These are phyloP conservation scores for Drosophila oshimai DNA, from an alignment of 1,140 invertebrate species.

Conservation along the genomic window DNA sequence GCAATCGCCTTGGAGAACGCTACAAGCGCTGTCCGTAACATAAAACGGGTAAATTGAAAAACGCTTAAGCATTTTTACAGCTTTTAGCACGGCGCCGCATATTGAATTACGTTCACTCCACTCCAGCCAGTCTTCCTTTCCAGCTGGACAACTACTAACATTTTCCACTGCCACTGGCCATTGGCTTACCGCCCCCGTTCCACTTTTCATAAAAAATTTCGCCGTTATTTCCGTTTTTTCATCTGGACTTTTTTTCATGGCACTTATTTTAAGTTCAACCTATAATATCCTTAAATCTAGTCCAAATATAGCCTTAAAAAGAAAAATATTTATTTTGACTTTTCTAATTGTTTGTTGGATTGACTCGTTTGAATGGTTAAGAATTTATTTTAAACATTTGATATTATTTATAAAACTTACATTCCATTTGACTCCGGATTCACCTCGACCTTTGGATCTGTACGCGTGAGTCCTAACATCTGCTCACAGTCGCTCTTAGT, in stretches of 20 bases:
- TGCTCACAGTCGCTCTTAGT: no score
- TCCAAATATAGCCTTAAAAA: no score
- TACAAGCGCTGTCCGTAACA: constrained; percentile 41
- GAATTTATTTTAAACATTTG: no score
- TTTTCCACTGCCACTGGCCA: constrained; percentile 19
- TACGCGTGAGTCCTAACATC: no score
- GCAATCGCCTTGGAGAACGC: constrained; percentile 50
- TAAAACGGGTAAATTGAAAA: constrained; percentile 77
- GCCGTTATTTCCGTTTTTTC: background rate
- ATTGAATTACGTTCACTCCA: constrained; percentile 67
- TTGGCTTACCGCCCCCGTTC: background rate
- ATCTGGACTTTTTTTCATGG: constrained; percentile 33
- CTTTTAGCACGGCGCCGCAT: constrained; percentile 75
- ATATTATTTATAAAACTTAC: no score
- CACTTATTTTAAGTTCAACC: constrained; percentile 56
- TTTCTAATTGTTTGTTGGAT: no score
- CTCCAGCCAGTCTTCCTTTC: background rate
- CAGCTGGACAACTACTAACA: constrained; percentile 31
- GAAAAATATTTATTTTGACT: no score
- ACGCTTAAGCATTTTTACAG: constrained; percentile 80
- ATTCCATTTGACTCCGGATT: no score
- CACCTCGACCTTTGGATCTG: no score
- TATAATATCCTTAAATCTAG: no score
- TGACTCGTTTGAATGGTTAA: no score
- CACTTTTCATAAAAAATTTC: no score